phyloP scores from a whole-genome alignment of 2,113 vertebrate species.

The Myrmophylax atrothorax region DNA sequence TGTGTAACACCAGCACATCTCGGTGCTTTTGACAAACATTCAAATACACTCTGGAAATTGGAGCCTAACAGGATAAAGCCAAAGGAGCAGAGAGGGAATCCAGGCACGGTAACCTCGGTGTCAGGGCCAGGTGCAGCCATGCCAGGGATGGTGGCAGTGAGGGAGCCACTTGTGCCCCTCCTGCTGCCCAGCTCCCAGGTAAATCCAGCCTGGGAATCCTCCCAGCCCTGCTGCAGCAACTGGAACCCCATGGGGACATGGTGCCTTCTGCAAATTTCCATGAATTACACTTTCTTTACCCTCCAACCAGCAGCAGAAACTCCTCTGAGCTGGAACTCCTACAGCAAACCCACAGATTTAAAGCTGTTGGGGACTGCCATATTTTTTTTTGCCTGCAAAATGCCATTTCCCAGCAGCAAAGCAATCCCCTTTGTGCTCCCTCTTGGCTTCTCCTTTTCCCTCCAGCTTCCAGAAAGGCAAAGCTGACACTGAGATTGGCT shows the following conservation, averaged over 20 bases:
- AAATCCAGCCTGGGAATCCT: background rate
- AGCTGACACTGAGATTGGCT: background rate
- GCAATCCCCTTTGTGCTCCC: background rate
- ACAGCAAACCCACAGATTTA: background rate
- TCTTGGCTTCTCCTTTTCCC: background rate
- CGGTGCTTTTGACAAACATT: background rate
- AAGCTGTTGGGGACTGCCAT: background rate
- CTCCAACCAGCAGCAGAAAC: background rate
- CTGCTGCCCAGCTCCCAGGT: background rate
- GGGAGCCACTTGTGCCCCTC: background rate
- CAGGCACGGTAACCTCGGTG: background rate
- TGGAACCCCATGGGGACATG: rapidly evolving
- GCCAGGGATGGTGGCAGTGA: background rate
- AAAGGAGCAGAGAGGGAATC: background rate
- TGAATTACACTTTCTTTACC: rapidly evolving
- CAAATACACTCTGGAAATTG: background rate
- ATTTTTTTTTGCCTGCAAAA: background rate
- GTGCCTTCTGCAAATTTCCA: background rate
- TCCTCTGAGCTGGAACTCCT: background rate
- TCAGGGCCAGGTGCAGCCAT: rapidly evolving
- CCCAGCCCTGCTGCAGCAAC: background rate
- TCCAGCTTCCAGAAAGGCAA: background rate
- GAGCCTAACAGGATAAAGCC: background rate
- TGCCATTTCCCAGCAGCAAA: background rate
- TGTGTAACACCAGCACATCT: constrained; percentile 19